These are phyloP conservation scores for Anadara kagoshimensis DNA, from an alignment of 1,140 invertebrate species.

Conservation along the genomic window DNA sequence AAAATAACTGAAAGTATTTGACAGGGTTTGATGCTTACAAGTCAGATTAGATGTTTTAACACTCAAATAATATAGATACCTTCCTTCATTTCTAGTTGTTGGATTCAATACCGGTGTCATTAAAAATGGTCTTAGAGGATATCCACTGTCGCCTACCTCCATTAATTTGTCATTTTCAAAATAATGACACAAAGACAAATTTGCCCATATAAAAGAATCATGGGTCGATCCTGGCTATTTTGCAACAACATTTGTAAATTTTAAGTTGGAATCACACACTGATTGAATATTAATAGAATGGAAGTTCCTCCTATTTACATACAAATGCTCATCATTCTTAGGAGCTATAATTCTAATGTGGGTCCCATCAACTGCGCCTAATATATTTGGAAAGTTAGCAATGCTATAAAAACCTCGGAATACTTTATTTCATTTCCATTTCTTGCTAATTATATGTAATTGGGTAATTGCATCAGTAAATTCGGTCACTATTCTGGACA, in stretches of 20 bases:
- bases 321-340: slow-evolving; percentile 55
- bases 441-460: neutral
- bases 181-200: slow-evolving; percentile 8
- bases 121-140: slow-evolving; percentile 14
- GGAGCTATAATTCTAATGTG: neutral
- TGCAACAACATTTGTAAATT: slow-evolving; percentile 28
- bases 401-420: neutral
- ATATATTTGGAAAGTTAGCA: neutral
- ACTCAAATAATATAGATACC: too few species aligned
- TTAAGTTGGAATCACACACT: slow-evolving; percentile 18
- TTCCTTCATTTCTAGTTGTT: neutral
- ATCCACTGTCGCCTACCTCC: slow-evolving; percentile 19
- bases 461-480: neutral
- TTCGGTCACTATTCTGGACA: neutral
- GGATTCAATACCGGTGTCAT: neutral
- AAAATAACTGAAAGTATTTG: too few species aligned
- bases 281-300: slow-evolving; percentile 23
- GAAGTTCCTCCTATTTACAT: slow-evolving; percentile 75
- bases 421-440: neutral
- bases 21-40: too few species aligned
- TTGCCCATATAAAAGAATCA: slow-evolving; percentile 29
- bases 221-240: slow-evolving; percentile 25
- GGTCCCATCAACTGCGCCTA: too few species aligned
- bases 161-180: slow-evolving; percentile 5
- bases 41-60: too few species aligned